These are phyloP conservation scores for Deilephila porcellus DNA, from an alignment of 2,888 invertebrate species.

Conservation along the genomic window DNA sequence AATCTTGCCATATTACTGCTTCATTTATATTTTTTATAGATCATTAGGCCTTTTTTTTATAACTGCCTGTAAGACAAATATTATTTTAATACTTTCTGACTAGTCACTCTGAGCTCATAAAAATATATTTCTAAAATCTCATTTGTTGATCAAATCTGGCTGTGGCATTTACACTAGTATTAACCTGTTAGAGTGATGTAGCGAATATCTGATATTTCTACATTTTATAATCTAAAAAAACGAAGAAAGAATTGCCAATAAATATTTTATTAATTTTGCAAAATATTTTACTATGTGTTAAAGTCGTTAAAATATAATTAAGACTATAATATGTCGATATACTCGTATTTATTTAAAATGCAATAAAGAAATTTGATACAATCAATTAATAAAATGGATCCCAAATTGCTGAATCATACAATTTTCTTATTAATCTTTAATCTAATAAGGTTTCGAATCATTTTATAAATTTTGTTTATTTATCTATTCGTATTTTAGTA, in stretches of 20 bases:
- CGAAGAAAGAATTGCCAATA: neutral
- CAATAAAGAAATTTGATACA: too few species aligned
- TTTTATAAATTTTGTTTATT: too few species aligned
- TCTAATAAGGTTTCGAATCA: too few species aligned
- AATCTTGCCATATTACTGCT: neutral
- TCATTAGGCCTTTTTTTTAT: neutral
- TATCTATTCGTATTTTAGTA: too few species aligned
- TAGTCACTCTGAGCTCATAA: neutral
- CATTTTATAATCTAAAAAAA: neutral
- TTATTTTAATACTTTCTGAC: neutral
- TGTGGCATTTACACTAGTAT: constrained; percentile 36
- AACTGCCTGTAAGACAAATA: too few species aligned
- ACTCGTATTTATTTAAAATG: too few species aligned
- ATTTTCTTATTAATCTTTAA: too few species aligned
- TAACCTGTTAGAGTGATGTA: constrained; percentile 1
- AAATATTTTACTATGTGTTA: neutral
- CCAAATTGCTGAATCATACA: too few species aligned
- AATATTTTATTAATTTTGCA: neutral
- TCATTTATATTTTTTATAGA: neutral
- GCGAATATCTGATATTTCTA: neutral
- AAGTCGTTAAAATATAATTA: too few species aligned
- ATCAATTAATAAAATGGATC: too few species aligned
- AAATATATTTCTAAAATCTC: neutral
- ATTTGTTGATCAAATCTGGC: constrained; percentile 38
- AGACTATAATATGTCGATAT: too few species aligned